Evolutionary conservation across 2,888 invertebrate genomes (phyloP), one percentile per base, ranked within the genome.

Genomic region (Limnephilus lunatus): DNA sequence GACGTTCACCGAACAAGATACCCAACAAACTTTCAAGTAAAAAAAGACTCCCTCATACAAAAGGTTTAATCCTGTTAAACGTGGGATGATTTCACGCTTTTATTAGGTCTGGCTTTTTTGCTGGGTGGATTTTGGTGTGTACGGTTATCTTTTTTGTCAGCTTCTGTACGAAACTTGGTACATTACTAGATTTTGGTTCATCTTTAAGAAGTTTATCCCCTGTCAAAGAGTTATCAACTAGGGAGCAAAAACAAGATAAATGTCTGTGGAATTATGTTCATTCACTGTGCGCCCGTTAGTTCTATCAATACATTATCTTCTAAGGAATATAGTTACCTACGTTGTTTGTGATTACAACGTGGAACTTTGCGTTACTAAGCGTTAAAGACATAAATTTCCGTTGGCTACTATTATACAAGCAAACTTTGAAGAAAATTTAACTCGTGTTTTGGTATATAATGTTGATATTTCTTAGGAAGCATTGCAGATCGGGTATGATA

Each of bases 121-220:
- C 31, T 83, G 2, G 2, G 82, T 35, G 32, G 35, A 35, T 83
- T 32, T 83, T 15, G 5, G 35, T 83, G 25, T n/a, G 35, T 2
- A 83, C 11, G 7, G 32, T 83, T 25, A 19, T 25, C 35, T 14
- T 32, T 83, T 25, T 39, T 35, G 32, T 32, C 9, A 30, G 31
- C 12, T 32, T 32, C 14, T 83, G 83, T 11, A 35, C 83, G 83
- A 83, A 83, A 83, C 83, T 83, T 83, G 35, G 83, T 35, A 83
- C 35, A 83, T 83, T 83, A 83, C 83, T 32, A 83, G 39, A 83
- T 32, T 83, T 83, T 39, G 83, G 83, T 32, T 83, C 83, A 83
- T 83, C 83, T 83, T 35, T 35, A 25, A 39, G 31, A 83, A 83
- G 83, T 83, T 83, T 83, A 32, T 83, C 83, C 83, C 25, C 35